Conservation (phyloP, 2,113 vertebrate species). For the Typhlomys cinereus region DNA sequence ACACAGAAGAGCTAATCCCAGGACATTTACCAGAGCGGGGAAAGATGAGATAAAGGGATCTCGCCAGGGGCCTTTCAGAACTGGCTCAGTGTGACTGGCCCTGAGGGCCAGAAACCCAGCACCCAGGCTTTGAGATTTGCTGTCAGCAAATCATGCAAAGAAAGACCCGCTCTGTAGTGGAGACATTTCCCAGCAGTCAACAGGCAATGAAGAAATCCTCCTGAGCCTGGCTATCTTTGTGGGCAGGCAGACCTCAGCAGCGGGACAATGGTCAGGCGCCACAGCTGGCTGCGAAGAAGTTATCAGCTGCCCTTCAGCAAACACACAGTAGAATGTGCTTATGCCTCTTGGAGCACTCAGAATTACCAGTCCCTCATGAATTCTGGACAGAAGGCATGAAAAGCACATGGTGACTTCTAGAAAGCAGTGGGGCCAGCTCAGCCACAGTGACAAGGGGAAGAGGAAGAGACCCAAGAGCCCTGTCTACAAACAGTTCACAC, state of each 20-base stretch:
- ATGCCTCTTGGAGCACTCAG: background rate
- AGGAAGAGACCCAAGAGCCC: background rate
- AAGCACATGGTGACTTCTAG: background rate
- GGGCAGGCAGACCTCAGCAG: background rate
- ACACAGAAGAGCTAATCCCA: slow-evolving; percentile 74
- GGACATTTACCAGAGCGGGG: slow-evolving; percentile 66
- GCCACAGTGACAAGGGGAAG: background rate
- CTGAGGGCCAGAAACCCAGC: slow-evolving; percentile 60
- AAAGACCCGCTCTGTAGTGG: background rate
- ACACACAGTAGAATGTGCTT: background rate
- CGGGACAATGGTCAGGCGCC: background rate
- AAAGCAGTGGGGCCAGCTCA: background rate
- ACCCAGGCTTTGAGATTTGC: slow-evolving; percentile 14
- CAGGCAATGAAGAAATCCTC: background rate
- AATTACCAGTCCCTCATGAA: background rate
- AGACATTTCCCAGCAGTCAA: background rate
- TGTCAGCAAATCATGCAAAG: slow-evolving; percentile 32
- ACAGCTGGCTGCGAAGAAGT: background rate
- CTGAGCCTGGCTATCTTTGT: slow-evolving; percentile 21
- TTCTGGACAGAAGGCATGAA: background rate
- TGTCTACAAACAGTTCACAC: background rate
- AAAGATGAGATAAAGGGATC: slow-evolving; percentile 66
- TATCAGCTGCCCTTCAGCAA: accelerated
- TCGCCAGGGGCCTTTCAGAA: slow-evolving; percentile 47
- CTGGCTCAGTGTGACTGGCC: slow-evolving; percentile 19